These are phyloP conservation scores for Tinamus guttatus DNA, from an alignment of 2,113 vertebrate species.

Conservation along the genomic window DNA sequence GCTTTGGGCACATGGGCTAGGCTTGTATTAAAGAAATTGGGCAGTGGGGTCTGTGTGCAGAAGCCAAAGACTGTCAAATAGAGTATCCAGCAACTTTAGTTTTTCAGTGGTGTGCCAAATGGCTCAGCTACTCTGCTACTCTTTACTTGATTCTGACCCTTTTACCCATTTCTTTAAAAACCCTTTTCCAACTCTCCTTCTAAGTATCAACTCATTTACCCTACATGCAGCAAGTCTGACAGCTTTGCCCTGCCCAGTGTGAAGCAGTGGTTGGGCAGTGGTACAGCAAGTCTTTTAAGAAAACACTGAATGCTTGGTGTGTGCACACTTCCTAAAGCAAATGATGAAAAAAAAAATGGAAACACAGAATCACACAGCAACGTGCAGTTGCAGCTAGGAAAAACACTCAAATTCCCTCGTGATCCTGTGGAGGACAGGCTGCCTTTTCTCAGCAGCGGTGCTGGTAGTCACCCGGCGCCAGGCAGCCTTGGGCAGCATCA, in stretches of 20 bases:
- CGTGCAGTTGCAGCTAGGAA: background rate
- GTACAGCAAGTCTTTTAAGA: background rate
- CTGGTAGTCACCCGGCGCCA: background rate
- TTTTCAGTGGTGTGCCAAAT: background rate
- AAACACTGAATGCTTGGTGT: background rate
- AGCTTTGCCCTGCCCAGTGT: background rate
- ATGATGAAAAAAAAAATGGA: background rate
- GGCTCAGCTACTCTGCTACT: background rate
- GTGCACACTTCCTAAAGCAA: background rate
- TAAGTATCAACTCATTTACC: background rate
- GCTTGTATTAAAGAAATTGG: background rate
- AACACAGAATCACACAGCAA: background rate
- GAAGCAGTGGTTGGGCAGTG: background rate
- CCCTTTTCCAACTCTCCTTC: background rate
- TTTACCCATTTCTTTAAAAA: background rate
- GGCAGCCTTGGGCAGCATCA: background rate
- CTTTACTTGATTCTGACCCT: rapidly evolving
- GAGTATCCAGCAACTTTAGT: background rate
- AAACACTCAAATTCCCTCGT: background rate
- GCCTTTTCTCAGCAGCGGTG: background rate
- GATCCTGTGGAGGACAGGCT: background rate
- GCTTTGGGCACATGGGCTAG: background rate
- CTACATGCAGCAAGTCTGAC: rapidly evolving
- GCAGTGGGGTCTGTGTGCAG: background rate
- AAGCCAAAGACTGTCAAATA: background rate